Percentiles rank a stretch among this genome's conserved stretches.
These are phyloP conservation scores for Drosophila bifasciata DNA, from an alignment of 1,140 invertebrate species.

Conservation along the genomic window DNA sequence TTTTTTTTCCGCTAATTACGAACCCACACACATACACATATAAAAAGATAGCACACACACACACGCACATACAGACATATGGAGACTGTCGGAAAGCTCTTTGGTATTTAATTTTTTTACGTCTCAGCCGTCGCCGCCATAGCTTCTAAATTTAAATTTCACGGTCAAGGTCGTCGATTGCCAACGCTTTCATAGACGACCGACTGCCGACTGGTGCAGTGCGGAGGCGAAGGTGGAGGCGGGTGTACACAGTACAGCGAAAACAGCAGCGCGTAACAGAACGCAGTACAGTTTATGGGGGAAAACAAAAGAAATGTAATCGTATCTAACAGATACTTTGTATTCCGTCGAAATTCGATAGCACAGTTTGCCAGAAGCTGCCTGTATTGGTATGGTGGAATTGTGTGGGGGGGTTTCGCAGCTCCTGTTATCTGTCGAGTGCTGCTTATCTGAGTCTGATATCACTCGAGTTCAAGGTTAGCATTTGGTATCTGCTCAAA, in stretches of 20 bases:
- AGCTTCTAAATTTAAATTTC: constrained; percentile 80
- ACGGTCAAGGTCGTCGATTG: constrained; percentile 75
- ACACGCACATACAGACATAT: constrained; percentile 32
- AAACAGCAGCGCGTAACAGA: constrained; percentile 5
- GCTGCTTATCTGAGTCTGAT: constrained; percentile 23
- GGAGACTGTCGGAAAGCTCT: constrained; percentile 36
- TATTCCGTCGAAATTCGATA: constrained; percentile 36
- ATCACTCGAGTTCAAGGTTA: constrained; percentile 47
- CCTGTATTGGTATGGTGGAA: not conserved
- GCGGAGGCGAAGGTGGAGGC: constrained; percentile 1
- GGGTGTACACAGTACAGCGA: not conserved
- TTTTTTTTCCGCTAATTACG: constrained; percentile 28
- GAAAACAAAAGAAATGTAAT: constrained; percentile 61
- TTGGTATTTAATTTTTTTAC: constrained; percentile 68
- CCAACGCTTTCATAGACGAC: constrained; percentile 39
- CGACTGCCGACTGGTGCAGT: not conserved
- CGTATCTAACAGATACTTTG: constrained; percentile 45
- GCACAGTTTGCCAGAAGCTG: constrained; percentile 4
- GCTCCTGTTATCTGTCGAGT: constrained; percentile 6
- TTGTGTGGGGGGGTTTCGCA: constrained; percentile 2
- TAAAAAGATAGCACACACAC: constrained; percentile 4
- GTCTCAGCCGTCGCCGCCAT: constrained; percentile 55
- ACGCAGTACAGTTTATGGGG: constrained; percentile 56
- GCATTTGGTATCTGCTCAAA: not conserved
- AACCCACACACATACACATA: not conserved